Evolutionary conservation across 1,140 invertebrate species (phyloP).

Genomic region (Uloborus diversus): DNA sequence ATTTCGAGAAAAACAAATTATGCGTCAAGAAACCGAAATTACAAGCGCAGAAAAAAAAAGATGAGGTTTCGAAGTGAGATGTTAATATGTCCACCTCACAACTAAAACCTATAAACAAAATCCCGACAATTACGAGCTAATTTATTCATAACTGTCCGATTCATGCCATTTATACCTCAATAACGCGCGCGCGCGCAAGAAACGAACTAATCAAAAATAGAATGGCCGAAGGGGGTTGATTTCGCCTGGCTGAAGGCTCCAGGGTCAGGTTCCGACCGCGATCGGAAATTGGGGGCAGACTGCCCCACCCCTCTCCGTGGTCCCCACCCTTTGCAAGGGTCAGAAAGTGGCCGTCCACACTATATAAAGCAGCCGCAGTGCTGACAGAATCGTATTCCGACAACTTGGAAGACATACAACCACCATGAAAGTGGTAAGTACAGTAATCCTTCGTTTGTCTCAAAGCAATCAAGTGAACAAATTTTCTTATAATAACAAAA

Average conservation of each 20-base stretch:
- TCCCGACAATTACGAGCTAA: too few relatives aligned
- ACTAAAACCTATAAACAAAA: too few relatives aligned
- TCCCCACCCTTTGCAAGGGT: constrained; percentile 24
- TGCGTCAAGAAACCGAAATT: too few relatives aligned
- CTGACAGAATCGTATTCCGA: constrained; percentile 9
- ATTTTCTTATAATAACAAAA: neutral
- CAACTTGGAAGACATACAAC: constrained; percentile 27
- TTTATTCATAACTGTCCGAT: too few relatives aligned
- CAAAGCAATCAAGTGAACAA: neutral
- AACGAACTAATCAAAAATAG: too few relatives aligned
- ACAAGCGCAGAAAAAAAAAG: too few relatives aligned
- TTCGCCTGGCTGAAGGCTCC: neutral
- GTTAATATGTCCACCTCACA: too few relatives aligned
- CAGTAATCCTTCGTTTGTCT: neutral
- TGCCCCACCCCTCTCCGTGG: constrained; percentile 22
- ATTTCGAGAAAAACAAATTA: too few relatives aligned
- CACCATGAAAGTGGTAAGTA: constrained; percentile 50
- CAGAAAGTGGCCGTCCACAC: neutral
- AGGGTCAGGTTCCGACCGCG: constrained; percentile 39
- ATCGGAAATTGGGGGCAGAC: constrained; percentile 12
- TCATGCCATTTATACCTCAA: too few relatives aligned
- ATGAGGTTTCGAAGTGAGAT: too few relatives aligned
- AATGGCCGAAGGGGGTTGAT: neutral
- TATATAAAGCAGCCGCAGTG: constrained; percentile 7
- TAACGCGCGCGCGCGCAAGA: too few relatives aligned